Conservation (phyloP, 2,113 vertebrate genomes). For the Opisthocomus hoazin region DNA sequence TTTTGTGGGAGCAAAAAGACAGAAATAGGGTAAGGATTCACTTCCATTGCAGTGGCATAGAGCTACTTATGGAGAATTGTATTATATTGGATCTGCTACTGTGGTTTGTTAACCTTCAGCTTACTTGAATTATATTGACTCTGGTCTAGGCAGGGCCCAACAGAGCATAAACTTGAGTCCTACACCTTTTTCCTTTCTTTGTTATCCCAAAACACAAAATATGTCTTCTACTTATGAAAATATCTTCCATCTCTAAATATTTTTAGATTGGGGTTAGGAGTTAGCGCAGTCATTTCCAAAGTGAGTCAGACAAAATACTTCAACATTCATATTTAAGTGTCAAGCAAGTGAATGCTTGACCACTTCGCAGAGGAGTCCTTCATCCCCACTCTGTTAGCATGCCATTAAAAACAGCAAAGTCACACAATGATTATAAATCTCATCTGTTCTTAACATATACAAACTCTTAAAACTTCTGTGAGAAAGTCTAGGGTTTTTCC, state of each 20-base stretch:
- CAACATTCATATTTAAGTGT: not conserved
- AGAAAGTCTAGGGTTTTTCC: not conserved
- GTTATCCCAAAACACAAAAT: not conserved
- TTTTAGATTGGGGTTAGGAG: not conserved
- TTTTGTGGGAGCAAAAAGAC: not conserved
- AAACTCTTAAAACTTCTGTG: not conserved
- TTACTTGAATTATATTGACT: not conserved
- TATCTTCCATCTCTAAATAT: not conserved
- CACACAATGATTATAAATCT: not conserved
- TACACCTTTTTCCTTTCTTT: not conserved
- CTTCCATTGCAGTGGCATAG: not conserved
- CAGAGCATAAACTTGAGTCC: not conserved
- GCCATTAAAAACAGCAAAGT: not conserved
- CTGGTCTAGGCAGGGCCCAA: not conserved
- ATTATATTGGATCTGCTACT: not conserved
- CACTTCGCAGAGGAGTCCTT: not conserved
- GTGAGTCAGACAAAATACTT: not conserved
- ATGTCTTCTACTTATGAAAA: not conserved
- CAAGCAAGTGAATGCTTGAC: not conserved
- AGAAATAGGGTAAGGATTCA: not conserved
- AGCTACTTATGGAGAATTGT: not conserved
- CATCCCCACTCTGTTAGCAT: not conserved
- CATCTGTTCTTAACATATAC: not conserved
- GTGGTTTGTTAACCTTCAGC: not conserved
- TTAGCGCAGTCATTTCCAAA: not conserved